Percentiles rank a stretch among this genome's conserved stretches.
Conservation (phyloP, 2,113 vertebrate species). For the Cyanistes caeruleus region DNA sequence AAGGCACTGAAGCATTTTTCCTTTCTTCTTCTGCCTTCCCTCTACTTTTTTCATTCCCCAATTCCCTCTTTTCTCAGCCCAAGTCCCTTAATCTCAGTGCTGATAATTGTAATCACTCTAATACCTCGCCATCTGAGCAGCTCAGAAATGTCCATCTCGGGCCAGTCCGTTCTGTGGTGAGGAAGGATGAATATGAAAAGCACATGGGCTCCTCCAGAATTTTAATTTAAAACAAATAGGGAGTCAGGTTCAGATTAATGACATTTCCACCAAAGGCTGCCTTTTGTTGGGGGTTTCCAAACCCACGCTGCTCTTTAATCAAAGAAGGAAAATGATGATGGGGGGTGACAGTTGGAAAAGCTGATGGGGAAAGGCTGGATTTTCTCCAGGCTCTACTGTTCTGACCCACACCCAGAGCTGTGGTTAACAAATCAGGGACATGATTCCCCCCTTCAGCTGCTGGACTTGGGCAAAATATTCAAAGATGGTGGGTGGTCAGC, state of each 20-base stretch:
- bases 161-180: not conserved
- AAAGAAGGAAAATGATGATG: slow-evolving; percentile 4
- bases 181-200: slow-evolving; percentile 65
- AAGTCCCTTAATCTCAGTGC: slow-evolving; percentile 33
- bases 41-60: not conserved
- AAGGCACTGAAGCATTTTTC: not conserved
- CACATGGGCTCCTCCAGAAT: slow-evolving; percentile 41
- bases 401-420: not conserved
- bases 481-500: not conserved
- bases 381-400: slow-evolving; percentile 27
- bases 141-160: not conserved
- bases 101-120: slow-evolving; percentile 19
- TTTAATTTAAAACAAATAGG: slow-evolving; percentile 59
- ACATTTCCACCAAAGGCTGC: not conserved
- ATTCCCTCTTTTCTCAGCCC: not conserved
- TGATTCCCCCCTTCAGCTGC: not conserved
- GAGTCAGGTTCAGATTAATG: slow-evolving; percentile 49
- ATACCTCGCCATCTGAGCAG: slow-evolving; percentile 48
- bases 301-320: not conserved
- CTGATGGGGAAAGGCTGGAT: slow-evolving; percentile 17
- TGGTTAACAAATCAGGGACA: not conserved
- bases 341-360: not conserved
- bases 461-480: not conserved
- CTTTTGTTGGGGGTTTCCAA: not conserved
- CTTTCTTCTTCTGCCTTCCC: not conserved